Conservation (phyloP, 2,888 invertebrate species). For the Amphipoea lucens region DNA sequence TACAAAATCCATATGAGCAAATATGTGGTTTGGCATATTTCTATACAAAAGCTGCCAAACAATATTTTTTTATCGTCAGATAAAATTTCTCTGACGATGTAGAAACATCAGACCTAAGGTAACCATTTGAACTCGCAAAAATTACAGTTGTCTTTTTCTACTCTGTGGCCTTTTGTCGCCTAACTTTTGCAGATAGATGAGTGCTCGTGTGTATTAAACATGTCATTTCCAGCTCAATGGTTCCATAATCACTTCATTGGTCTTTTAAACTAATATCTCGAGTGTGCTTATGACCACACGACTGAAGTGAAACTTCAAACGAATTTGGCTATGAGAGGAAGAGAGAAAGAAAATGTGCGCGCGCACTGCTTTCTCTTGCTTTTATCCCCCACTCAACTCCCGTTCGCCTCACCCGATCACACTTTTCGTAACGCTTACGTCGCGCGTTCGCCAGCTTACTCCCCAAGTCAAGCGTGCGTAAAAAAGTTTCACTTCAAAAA, state of each 20-base stretch:
- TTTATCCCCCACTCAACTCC: too few species aligned
- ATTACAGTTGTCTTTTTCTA: neutral
- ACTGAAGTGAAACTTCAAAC: too few species aligned
- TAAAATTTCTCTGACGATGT: neutral
- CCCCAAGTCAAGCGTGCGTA: too few species aligned
- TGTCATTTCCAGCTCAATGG: slow-evolving; percentile 16
- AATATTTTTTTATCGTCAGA: neutral
- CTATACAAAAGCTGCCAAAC: neutral
- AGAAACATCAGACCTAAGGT: neutral
- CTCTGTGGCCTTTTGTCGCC: too few species aligned
- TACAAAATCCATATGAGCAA: neutral
- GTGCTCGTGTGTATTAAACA: slow-evolving; percentile 3
- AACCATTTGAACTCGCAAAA: neutral
- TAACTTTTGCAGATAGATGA: slow-evolving; percentile 3
- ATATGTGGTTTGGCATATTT: neutral
- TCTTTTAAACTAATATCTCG: neutral
- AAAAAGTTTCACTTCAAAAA: too few species aligned
- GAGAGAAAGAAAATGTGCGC: too few species aligned
- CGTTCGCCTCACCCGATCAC: too few species aligned
- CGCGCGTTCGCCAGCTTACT: too few species aligned
- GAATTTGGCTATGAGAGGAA: too few species aligned
- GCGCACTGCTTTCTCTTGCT: too few species aligned
- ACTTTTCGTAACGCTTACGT: too few species aligned
- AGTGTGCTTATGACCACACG: too few species aligned
- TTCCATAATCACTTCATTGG: slow-evolving; percentile 6